These are phyloP conservation scores for Rhysida immarginata DNA, from an alignment of 1,140 invertebrate genomes.

Conservation along the genomic window DNA sequence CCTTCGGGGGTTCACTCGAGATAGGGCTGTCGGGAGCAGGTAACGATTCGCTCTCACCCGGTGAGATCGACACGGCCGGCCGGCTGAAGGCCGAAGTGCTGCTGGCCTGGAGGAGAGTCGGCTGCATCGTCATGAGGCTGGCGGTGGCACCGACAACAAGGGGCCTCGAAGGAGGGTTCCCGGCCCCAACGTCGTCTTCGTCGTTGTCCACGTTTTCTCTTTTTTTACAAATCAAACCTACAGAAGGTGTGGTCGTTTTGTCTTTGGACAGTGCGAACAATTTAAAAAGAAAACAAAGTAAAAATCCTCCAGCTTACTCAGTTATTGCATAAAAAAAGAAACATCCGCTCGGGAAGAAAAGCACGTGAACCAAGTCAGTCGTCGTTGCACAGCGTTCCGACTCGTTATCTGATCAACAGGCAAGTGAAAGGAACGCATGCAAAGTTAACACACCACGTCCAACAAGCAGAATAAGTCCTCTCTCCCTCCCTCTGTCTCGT, in stretches of 20 bases:
- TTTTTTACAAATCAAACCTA: not conserved
- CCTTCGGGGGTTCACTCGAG: not conserved
- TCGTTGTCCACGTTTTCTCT: not conserved
- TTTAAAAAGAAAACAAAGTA: not conserved
- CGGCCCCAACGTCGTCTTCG: not conserved
- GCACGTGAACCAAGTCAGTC: too few relatives aligned
- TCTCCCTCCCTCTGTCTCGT: too few relatives aligned
- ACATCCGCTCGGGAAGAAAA: too few relatives aligned
- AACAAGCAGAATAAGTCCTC: too few relatives aligned
- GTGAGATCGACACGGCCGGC: not conserved
- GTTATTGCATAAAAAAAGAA: too few relatives aligned
- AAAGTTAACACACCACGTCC: too few relatives aligned
- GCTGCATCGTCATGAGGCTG: conserved; percentile 1
- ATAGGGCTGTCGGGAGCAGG: conserved; percentile 1
- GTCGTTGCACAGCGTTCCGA: too few relatives aligned
- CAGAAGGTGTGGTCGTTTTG: not conserved
- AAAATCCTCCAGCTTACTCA: too few relatives aligned
- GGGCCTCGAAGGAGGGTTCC: too few relatives aligned
- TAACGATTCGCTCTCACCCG: not conserved
- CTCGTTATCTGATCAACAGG: too few relatives aligned
- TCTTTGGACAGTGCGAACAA: not conserved
- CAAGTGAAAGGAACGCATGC: too few relatives aligned
- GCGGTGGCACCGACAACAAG: too few relatives aligned
- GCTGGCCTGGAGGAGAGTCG: conserved; percentile 6
- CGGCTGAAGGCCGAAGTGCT: conserved; percentile 11